Evolutionary conservation across 2,113 vertebrate species (phyloP).

Genomic region (Forbesichthys papilliferus): DNA sequence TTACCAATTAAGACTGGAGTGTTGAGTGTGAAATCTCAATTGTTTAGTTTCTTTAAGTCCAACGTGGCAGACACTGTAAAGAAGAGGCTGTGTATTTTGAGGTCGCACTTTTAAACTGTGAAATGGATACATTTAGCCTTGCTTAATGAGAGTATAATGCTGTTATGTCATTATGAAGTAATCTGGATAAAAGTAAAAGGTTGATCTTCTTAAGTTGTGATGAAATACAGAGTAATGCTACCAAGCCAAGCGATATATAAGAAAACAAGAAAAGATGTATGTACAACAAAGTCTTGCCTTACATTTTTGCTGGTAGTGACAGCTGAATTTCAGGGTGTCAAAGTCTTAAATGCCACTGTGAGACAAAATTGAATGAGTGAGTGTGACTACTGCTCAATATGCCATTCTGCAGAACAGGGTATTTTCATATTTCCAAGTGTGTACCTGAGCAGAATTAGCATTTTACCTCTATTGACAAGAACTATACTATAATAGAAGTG

Average conservation of each 20-base stretch:
- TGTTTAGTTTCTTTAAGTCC: slow-evolving; percentile 7
- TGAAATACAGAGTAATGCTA: slow-evolving; percentile 56
- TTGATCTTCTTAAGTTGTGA: slow-evolving; percentile 45
- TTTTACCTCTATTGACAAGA: too few species aligned
- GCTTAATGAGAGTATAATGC: slow-evolving; percentile 53
- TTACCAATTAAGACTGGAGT: slow-evolving; percentile 17
- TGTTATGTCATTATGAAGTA: slow-evolving; percentile 33
- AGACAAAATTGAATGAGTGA: too few species aligned
- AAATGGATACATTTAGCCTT: slow-evolving; percentile 38
- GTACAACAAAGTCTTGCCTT: neutral
- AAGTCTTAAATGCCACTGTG: too few species aligned
- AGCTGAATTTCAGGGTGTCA: too few species aligned
- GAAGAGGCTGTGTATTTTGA: slow-evolving; percentile 6
- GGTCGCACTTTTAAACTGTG: slow-evolving; percentile 28
- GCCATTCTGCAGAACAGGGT: too few species aligned
- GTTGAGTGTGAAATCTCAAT: slow-evolving; percentile 12
- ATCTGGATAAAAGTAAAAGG: slow-evolving; percentile 36
- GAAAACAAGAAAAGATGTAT: neutral
- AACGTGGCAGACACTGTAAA: slow-evolving; percentile 15
- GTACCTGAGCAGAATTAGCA: too few species aligned
- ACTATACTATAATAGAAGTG: too few species aligned
- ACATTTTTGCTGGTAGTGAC: neutral
- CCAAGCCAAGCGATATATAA: slow-evolving; percentile 4
- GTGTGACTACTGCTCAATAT: too few species aligned
- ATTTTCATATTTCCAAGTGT: too few species aligned